These are phyloP conservation scores for Intoshia linei DNA, from an alignment of 1,140 invertebrate genomes.

Conservation along the genomic window DNA sequence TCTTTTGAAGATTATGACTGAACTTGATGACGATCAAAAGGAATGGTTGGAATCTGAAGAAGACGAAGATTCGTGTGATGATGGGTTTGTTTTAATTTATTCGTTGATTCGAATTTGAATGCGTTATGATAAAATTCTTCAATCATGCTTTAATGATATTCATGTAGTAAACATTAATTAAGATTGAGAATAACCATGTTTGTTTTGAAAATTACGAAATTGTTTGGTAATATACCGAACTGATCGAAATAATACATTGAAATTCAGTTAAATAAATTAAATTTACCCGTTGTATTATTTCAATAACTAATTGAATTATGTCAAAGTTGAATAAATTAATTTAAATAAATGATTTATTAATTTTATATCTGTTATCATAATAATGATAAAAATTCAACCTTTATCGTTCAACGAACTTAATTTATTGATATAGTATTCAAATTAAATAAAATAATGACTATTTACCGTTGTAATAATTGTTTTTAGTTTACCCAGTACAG, in stretches of 20 bases:
- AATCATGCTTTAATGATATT: no score
- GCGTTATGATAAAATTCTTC: no score
- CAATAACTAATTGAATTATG: no score
- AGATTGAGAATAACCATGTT: no score
- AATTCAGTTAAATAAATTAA: no score
- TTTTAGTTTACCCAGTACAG: slow-evolving; percentile 51
- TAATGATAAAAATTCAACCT: background rate
- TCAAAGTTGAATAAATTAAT: background rate
- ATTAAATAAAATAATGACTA: background rate
- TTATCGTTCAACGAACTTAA: background rate
- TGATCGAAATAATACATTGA: no score
- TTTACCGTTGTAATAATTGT: background rate
- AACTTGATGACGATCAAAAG: background rate
- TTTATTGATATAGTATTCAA: slow-evolving; percentile 1
- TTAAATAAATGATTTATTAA: slow-evolving; percentile 6
- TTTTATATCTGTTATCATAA: background rate
- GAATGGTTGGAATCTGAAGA: background rate
- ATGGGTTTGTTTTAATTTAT: no score
- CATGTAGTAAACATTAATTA: no score
- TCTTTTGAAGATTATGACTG: background rate
- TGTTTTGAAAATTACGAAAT: no score
- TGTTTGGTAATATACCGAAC: no score
- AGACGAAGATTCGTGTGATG: background rate
- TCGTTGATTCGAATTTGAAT: no score
- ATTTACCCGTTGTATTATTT: no score